Percentiles rank a stretch among this genome's conserved stretches.
Evolutionary conservation across 2,888 invertebrate genomes (phyloP).

Genomic region (Heliconius erato): DNA sequence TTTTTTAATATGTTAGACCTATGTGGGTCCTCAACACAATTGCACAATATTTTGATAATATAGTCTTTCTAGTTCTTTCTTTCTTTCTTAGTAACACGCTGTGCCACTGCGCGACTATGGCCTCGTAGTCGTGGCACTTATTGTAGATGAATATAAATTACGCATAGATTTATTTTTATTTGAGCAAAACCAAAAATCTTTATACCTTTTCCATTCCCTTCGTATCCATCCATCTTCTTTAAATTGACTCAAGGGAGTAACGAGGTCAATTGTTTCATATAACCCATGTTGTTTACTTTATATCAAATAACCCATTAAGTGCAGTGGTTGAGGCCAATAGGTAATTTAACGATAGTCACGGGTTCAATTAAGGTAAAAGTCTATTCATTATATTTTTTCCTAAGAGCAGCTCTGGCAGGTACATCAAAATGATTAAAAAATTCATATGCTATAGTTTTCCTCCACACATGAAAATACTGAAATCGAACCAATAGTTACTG

Average conservation of each 20-base stretch:
- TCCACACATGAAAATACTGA: too few species aligned
- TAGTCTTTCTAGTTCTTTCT: too few species aligned
- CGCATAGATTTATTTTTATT: conserved; percentile 12
- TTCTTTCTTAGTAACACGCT: too few species aligned
- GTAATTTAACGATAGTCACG: not conserved
- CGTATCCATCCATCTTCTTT: conserved; percentile 19
- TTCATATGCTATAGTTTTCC: too few species aligned
- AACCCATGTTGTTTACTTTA: conserved; percentile 7
- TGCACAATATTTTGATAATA: too few species aligned
- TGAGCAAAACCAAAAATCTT: conserved; percentile 2
- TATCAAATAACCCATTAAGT: not conserved
- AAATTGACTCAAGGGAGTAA: conserved; percentile 19
- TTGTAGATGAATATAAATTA: conserved; percentile 8
- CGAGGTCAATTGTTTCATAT: conserved; percentile 7
- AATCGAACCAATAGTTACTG: too few species aligned
- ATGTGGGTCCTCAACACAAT: too few species aligned
- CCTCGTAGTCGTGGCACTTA: not conserved
- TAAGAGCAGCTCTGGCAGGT: too few species aligned
- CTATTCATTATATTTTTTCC: too few species aligned
- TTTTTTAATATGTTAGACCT: too few species aligned
- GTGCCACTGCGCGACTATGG: too few species aligned
- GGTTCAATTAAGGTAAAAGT: not conserved
- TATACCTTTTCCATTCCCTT: conserved; percentile 3
- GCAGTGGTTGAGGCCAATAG: not conserved
- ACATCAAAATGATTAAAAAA: not conserved